A percentile compares a stretch with the other conserved stretches of the same genome.
Conservation (phyloP, 2,113 vertebrate species). For the Panthera uncia region DNA sequence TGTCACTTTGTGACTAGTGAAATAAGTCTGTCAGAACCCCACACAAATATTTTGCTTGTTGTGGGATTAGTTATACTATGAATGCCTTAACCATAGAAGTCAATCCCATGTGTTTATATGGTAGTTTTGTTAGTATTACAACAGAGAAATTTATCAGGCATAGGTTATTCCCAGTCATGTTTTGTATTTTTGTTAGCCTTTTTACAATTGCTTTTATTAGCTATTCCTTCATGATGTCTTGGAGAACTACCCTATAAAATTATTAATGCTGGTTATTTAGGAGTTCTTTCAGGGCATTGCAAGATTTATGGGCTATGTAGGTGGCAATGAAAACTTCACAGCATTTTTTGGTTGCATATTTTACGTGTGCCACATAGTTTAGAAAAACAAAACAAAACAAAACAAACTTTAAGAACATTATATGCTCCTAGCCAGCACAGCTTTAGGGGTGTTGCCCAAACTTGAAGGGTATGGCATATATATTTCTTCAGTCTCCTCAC, state of each 20-base stretch:
- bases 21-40: background rate
- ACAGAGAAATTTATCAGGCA: slow-evolving; percentile 17
- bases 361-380: slow-evolving; percentile 14
- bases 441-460: background rate
- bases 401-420: background rate
- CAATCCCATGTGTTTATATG: slow-evolving; percentile 46
- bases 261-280: slow-evolving; percentile 61
- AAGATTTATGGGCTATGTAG: slow-evolving; percentile 59
- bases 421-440: background rate
- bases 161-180: slow-evolving; percentile 53
- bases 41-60: slow-evolving; percentile 16
- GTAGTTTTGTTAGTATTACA: slow-evolving; percentile 39
- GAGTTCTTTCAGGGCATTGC: slow-evolving; percentile 41
- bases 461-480: background rate
- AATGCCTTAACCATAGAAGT: background rate
- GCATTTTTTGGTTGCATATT: slow-evolving; percentile 15
- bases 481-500: background rate
- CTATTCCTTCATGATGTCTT: slow-evolving; percentile 66
- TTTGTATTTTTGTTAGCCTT: slow-evolving; percentile 63
- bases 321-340: slow-evolving; percentile 47
- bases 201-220: slow-evolving; percentile 76
- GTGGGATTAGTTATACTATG: background rate
- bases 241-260: slow-evolving; percentile 61
- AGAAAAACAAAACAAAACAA: background rate
- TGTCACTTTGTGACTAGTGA: background rate